phyloP scores from a whole-genome alignment of 2,888 invertebrate genomes.

The Cyclophora punctaria region DNA sequence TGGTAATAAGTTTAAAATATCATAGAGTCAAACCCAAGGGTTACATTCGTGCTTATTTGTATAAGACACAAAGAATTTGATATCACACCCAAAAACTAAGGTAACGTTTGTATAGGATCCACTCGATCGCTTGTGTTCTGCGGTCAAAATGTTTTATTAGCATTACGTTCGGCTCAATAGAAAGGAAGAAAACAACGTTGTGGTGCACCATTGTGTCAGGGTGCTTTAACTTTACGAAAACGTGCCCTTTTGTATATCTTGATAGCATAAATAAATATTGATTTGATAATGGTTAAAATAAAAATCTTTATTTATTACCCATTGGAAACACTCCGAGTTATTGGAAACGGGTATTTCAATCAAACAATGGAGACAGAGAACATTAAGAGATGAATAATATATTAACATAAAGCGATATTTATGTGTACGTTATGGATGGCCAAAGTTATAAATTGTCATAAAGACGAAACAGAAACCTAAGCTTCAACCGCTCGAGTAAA shows the following conservation, averaged over 20 bases:
- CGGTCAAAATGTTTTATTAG: conserved; percentile 58
- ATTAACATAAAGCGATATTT: conserved; percentile 4
- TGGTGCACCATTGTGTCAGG: conserved; percentile 40
- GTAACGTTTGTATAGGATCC: conserved; percentile 35
- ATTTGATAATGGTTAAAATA: too few relatives aligned
- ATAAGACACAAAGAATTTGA: conserved; percentile 12
- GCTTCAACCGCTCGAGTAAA: conserved; percentile 1
- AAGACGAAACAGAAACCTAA: conserved; percentile 4
- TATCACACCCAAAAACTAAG: background rate
- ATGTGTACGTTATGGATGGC: conserved; percentile 4
- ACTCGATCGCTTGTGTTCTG: conserved; percentile 23
- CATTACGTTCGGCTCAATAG: conserved; percentile 38
- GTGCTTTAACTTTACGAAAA: conserved; percentile 19
- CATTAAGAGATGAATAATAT: background rate
- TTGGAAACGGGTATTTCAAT: too few relatives aligned
- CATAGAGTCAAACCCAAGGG: too few relatives aligned
- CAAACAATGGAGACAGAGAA: background rate
- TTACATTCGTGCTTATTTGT: too few relatives aligned
- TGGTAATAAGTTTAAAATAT: too few relatives aligned
- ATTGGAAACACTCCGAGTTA: too few relatives aligned
- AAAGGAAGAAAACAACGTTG: conserved; percentile 44
- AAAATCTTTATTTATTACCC: too few relatives aligned
- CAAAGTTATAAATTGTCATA: conserved; percentile 6
- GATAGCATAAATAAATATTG: background rate
- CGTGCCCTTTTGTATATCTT: conserved; percentile 7